A percentile compares a stretch with the other conserved stretches of the same genome.
phyloP scores from a whole-genome alignment of 2,113 vertebrate species.

The Etheostoma cragini region DNA sequence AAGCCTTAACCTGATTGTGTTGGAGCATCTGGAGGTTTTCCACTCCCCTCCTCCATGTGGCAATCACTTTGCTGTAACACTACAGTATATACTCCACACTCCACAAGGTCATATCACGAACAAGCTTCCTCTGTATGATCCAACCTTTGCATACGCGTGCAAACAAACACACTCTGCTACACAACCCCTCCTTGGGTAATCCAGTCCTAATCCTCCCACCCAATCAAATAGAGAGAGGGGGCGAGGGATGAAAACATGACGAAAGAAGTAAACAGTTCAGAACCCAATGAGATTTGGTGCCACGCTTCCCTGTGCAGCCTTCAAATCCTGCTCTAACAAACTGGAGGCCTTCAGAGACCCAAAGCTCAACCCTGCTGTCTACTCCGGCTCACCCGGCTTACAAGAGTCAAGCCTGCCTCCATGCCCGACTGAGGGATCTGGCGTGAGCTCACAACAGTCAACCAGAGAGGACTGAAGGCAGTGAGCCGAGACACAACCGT shows the following conservation, averaged over 20 bases:
- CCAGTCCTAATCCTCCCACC: conserved; percentile 67
- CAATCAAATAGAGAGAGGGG: conserved; percentile 62
- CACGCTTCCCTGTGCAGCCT: conserved; percentile 23
- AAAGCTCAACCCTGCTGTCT: conserved; percentile 20
- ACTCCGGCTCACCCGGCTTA: conserved; percentile 3
- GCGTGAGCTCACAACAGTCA: conserved; percentile 32
- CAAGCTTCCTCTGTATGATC: background rate
- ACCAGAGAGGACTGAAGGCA: conserved; percentile 17
- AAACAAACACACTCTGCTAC: conserved; percentile 12
- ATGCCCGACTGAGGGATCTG: conserved; percentile 14
- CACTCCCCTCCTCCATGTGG: background rate
- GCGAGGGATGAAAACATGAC: conserved; percentile 54
- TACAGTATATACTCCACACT: no score
- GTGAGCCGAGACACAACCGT: background rate
- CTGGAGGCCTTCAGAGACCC: conserved; percentile 15
- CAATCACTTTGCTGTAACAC: background rate
- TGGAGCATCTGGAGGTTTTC: conserved; percentile 32
- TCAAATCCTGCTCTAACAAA: conserved; percentile 36
- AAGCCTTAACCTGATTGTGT: conserved; percentile 65
- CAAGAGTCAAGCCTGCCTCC: conserved; percentile 9
- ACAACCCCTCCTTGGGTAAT: conserved; percentile 56
- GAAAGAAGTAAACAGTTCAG: conserved; percentile 45
- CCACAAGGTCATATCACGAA: background rate
- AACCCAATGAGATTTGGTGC: conserved; percentile 53
- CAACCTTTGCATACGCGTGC: conserved; percentile 39